Conservation (phyloP, 2,888 invertebrate genomes). For the Bombylius major region DNA sequence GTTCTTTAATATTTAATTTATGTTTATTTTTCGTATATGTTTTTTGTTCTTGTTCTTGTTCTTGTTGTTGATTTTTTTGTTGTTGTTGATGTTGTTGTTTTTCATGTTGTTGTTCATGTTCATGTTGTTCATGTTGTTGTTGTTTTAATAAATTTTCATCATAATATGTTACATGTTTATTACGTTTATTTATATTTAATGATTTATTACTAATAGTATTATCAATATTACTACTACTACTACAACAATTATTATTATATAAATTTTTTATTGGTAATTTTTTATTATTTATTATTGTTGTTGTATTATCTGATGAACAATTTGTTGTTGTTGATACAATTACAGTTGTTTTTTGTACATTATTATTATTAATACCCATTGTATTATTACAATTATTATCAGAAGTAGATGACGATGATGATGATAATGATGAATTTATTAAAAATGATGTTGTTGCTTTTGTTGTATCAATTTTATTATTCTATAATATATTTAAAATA, state of each 20-base stretch:
- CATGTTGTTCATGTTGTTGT: constrained; percentile 4
- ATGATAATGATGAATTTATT: constrained; percentile 30
- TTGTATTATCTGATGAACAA: constrained; percentile 2
- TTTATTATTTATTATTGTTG: not conserved
- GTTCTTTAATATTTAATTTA: too few species aligned
- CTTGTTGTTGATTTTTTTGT: not conserved
- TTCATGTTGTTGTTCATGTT: too few species aligned
- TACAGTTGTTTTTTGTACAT: constrained; percentile 34
- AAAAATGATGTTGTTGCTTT: constrained; percentile 31
- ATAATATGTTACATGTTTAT: constrained; percentile 13
- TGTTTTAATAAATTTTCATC: constrained; percentile 14
- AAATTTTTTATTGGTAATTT: not conserved
- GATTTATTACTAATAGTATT: too few species aligned
- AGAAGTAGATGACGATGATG: too few species aligned
- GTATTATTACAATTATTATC: constrained; percentile 31
- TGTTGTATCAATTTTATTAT: constrained; percentile 16
- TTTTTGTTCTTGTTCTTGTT: too few species aligned
- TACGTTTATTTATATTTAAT: not conserved
- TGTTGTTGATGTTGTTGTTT: too few species aligned
- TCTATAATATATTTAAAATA: constrained; percentile 12
- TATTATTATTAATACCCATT: constrained; percentile 37
- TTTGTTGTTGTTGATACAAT: constrained; percentile 17
- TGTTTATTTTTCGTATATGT: too few species aligned
- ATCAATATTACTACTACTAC: not conserved
- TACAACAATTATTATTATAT: not conserved